Evolutionary conservation across 2,888 invertebrate genomes (phyloP).

Genomic region (Drosophila suboccidentalis): DNA sequence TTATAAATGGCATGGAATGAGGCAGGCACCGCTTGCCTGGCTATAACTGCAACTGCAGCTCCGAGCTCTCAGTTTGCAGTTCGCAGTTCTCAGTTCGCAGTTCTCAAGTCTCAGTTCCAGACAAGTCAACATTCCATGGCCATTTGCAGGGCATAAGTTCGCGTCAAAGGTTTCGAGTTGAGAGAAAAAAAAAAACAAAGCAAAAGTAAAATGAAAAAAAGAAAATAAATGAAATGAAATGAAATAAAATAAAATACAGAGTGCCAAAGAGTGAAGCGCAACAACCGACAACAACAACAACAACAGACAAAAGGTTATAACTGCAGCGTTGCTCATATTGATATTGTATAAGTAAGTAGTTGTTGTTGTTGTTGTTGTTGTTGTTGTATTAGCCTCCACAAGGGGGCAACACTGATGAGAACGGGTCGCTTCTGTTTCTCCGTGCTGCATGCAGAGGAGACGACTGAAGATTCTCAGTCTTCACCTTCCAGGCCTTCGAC

Average conservation of each 20-base stretch:
- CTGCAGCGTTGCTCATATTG: slow-evolving; percentile 70
- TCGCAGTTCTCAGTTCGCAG: no score
- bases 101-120: slow-evolving; percentile 57
- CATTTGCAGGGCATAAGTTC: slow-evolving; percentile 83
- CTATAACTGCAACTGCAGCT: slow-evolving; percentile 33
- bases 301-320: slow-evolving; percentile 65
- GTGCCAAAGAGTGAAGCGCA: slow-evolving; percentile 67
- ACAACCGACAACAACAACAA: slow-evolving; percentile 37
- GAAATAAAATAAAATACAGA: slow-evolving; percentile 39
- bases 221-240: slow-evolving; percentile 7
- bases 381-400: slow-evolving; percentile 57
- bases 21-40: slow-evolving; percentile 12
- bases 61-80: slow-evolving; percentile 30
- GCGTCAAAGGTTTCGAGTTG: slow-evolving; percentile 81
- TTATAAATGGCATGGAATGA: slow-evolving; percentile 1
- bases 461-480: slow-evolving; percentile 32
- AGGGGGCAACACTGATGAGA: slow-evolving; percentile 28
- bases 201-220: no score
- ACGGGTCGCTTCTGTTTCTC: slow-evolving; percentile 71
- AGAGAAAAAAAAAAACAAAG: slow-evolving; percentile 11
- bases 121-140: slow-evolving; percentile 79
- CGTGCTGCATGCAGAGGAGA: slow-evolving; percentile 20
- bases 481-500: slow-evolving; percentile 62
- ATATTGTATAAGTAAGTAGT: slow-evolving; percentile 57
- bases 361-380: slow-evolving; percentile 23